Base-by-base conservation (phyloP, 2,888 invertebrate genomes). In the Antheraea yamamai region DNA sequence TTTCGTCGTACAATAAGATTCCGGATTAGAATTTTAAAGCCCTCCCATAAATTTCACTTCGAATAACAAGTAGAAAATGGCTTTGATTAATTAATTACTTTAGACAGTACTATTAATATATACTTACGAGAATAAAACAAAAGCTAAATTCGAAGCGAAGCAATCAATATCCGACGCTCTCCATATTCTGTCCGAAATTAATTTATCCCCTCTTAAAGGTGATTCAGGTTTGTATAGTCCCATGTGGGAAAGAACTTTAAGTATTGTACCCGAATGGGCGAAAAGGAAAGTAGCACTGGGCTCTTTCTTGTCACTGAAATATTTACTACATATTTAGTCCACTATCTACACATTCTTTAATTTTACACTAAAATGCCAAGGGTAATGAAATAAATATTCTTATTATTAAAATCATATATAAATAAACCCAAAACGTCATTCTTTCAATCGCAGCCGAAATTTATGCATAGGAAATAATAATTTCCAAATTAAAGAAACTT, bases 141-240 rank as follows among this genome's bases (percentile, higher is more conserved):
- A 97, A 55, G 97, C 97, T 79, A 98, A 88, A 87, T 98, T 98
- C 8, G 97, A 95, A n/a, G 96, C 97, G 90, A 98, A 98, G 61
- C 96, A 94, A 89, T 97, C 97, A 75, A 98, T 97, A 72, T 95
- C 82, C 18, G 95, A 95, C 0, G 95, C 94, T 77, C 93, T 95
- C 96, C 97, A 97, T 66, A 87, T 85, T 79, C 96, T 95, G 61
- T 91, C 86, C 73, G 86, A 86, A 61, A 87, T 84, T 51, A 95
- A 93, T 86, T 89, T 91, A 77, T 95, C 91, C 64, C 96, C 96
- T n/a, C 90, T 95, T 72, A 98, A 91, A 51, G 95, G 95, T 4
- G 89, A 78, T 0, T 94, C 84, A 73, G 98, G 97, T 85, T 96
- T 96, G 82, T 97, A 97, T 14, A 98, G 92, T 20, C 97, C 96